phyloP scores from a whole-genome alignment of 2,797 vertebrate genomes.

The Vultur gryphus region DNA sequence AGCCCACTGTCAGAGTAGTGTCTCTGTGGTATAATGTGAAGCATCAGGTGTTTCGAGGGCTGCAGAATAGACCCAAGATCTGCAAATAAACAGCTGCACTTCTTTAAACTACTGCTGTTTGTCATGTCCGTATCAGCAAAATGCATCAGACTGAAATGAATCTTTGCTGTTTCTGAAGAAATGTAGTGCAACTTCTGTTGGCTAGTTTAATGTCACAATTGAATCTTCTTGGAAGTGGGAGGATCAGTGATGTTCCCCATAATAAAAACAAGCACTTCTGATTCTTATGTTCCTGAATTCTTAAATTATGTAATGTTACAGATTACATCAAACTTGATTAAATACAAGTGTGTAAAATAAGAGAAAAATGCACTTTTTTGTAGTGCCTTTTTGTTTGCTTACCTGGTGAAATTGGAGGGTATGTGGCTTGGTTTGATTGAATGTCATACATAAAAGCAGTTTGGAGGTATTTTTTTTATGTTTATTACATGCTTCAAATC shows the following conservation, averaged over 20 bases:
- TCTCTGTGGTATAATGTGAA: neutral
- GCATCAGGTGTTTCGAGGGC: neutral
- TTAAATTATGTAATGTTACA: neutral
- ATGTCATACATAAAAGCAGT: neutral
- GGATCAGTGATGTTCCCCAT: neutral
- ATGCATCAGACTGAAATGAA: neutral
- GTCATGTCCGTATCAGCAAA: neutral
- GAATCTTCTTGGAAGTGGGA: neutral
- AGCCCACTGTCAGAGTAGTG: neutral
- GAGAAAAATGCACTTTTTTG: neutral
- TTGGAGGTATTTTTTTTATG: neutral
- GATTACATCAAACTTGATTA: neutral
- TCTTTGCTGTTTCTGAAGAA: neutral
- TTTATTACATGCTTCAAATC: neutral
- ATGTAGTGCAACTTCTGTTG: neutral
- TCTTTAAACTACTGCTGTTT: neutral
- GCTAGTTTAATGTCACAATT: neutral
- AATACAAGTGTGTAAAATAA: neutral
- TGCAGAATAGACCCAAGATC: neutral
- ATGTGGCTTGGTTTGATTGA: neutral
- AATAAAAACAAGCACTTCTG: neutral
- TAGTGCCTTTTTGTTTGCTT: neutral
- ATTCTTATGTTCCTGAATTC: neutral
- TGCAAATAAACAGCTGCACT: neutral
- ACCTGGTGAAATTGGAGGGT: neutral